phyloP scores from a whole-genome alignment of 2,888 invertebrate genomes.

The Lepidochrysops patricia region DNA sequence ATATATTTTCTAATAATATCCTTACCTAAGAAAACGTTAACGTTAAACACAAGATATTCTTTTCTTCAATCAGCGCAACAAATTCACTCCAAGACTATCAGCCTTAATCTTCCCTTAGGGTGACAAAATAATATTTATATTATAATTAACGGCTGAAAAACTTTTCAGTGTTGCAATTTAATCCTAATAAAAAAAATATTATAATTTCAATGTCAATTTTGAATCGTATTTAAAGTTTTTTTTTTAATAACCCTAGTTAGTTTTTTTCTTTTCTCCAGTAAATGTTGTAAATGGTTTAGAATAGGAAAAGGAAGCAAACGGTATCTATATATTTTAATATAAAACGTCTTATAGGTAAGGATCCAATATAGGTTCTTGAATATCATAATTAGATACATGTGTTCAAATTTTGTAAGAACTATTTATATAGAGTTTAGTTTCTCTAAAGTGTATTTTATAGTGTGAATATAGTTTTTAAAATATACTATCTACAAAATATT shows the following conservation, averaged over 20 bases:
- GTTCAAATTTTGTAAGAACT: conserved; percentile 27
- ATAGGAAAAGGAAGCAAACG: no score
- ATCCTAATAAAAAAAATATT: no score
- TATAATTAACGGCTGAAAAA: not conserved
- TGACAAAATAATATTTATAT: not conserved
- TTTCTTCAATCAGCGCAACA: not conserved
- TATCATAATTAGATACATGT: conserved; percentile 23
- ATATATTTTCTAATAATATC: conserved; percentile 8
- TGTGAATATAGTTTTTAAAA: conserved; percentile 10
- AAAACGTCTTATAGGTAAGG: not conserved
- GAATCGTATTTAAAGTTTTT: not conserved
- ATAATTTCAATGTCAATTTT: not conserved
- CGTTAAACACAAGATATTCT: not conserved
- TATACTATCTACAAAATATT: conserved; percentile 1
- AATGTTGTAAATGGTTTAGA: no score
- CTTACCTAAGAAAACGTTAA: not conserved
- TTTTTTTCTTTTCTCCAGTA: not conserved
- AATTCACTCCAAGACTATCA: no score
- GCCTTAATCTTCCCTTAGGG: not conserved
- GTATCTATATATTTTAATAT: no score
- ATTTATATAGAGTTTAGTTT: conserved; percentile 11
- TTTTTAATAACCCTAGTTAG: not conserved
- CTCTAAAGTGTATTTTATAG: conserved; percentile 11
- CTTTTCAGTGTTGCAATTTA: no score
- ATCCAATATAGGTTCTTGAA: not conserved